Percentiles rank a stretch among this genome's conserved stretches.
Evolutionary conservation across 2,113 vertebrate genomes (phyloP).

Genomic region (Emydocephalus ijimae): DNA sequence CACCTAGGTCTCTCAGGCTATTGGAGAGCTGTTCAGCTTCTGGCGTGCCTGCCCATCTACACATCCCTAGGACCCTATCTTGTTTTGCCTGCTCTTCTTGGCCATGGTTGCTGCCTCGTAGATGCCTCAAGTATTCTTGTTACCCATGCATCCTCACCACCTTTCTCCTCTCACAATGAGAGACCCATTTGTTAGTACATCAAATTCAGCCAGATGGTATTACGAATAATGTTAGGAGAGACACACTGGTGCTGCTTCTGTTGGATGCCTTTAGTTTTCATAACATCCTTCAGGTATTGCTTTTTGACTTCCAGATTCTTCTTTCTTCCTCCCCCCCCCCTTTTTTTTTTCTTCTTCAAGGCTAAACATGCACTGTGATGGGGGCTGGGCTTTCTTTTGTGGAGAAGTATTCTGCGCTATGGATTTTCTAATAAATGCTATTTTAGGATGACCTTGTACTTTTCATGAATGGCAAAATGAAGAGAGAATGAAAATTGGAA

Average conservation of each 20-base stretch:
- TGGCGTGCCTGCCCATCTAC: neutral
- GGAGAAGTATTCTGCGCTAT: neutral
- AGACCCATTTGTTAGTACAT: neutral
- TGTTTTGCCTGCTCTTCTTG: neutral
- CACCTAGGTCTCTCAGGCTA: neutral
- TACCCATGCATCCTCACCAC: neutral
- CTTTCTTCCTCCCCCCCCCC: neutral
- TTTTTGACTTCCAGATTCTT: neutral
- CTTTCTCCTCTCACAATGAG: neutral
- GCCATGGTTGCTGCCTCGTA: neutral
- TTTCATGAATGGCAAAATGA: neutral
- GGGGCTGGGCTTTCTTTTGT: neutral
- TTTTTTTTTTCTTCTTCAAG: neutral
- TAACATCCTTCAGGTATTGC: neutral
- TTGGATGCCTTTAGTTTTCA: neutral
- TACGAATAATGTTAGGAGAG: neutral
- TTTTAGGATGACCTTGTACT: neutral
- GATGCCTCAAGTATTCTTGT: neutral
- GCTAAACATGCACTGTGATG: neutral
- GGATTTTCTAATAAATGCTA: neutral
- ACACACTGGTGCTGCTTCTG: neutral
- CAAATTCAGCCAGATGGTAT: neutral
- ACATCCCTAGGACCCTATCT: neutral
- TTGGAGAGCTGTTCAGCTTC: neutral
- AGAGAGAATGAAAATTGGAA: neutral